Evolutionary conservation across 2,797 vertebrate species (phyloP).

Genomic region (Hyperoplus immaculatus): DNA sequence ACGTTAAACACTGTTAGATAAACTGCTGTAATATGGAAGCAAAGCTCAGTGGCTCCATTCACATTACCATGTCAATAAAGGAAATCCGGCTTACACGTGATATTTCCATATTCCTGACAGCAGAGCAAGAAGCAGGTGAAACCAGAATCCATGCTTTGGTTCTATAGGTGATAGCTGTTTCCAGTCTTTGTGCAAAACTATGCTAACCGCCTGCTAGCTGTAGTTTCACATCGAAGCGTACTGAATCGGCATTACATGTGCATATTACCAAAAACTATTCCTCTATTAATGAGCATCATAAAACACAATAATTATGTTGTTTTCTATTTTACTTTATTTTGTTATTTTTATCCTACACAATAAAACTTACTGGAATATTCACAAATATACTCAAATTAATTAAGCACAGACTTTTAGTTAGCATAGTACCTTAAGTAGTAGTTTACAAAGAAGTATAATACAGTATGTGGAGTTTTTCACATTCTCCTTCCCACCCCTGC

Average conservation of each 20-base stretch:
- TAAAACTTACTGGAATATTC: not conserved
- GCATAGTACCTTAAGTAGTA: not conserved
- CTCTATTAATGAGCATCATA: no score
- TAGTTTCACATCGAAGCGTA: not conserved
- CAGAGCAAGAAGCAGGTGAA: constrained; percentile 29
- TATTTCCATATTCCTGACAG: constrained; percentile 43
- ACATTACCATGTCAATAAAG: constrained; percentile 33
- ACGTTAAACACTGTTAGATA: constrained; percentile 61
- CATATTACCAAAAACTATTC: not conserved
- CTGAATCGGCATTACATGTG: not conserved
- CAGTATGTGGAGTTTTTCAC: constrained; percentile 22
- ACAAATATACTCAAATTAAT: not conserved
- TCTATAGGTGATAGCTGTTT: not conserved
- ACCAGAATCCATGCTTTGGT: not conserved
- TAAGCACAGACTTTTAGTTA: constrained; percentile 10
- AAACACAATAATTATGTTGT: no score
- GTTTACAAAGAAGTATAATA: not conserved
- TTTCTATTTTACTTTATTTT: no score
- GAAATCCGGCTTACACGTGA: constrained; percentile 46
- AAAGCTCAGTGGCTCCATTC: constrained; percentile 22
- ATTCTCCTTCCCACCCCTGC: constrained; percentile 34
- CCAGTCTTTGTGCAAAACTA: not conserved
- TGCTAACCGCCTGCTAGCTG: not conserved
- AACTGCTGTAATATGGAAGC: constrained; percentile 20
- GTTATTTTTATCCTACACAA: not conserved